These are phyloP conservation scores for Hydrolagus affinis DNA, from an alignment of 2,113 vertebrate species.

Conservation along the genomic window DNA sequence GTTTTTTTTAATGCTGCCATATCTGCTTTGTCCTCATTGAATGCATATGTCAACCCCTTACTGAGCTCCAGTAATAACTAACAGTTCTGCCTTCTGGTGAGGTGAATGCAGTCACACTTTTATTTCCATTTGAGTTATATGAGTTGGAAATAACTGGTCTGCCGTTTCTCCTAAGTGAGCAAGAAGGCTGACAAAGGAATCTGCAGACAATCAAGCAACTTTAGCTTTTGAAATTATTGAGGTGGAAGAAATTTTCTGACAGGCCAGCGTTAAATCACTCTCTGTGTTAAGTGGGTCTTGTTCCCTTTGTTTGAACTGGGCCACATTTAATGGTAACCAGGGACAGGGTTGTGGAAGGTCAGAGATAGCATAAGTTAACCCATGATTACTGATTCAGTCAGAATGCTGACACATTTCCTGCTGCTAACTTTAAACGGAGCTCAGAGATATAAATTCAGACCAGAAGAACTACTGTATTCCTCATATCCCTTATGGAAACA, in stretches of 20 bases:
- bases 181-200: neutral
- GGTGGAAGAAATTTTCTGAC: constrained; percentile 4
- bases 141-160: constrained; percentile 10
- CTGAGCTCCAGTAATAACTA: constrained; percentile 12
- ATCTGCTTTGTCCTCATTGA: neutral
- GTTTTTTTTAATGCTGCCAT: constrained; percentile 6
- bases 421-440: neutral
- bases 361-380: neutral
- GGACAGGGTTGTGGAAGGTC: neutral
- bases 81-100: constrained; percentile 20
- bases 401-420: neutral
- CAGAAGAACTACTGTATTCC: neutral
- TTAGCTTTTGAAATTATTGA: neutral
- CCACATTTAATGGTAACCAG: constrained; percentile 5
- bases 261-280: constrained; percentile 9
- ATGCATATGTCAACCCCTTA: neutral
- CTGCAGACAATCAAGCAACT: neutral
- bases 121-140: constrained; percentile 6
- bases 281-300: constrained; percentile 18
- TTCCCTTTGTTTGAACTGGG: constrained; percentile 12
- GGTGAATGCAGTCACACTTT: neutral
- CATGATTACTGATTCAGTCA: neutral
- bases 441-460: neutral
- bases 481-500: neutral
- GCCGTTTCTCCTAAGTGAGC: constrained; percentile 1